These are phyloP conservation scores for Xenopus petersii DNA, from an alignment of 2,797 vertebrate genomes.

Conservation along the genomic window DNA sequence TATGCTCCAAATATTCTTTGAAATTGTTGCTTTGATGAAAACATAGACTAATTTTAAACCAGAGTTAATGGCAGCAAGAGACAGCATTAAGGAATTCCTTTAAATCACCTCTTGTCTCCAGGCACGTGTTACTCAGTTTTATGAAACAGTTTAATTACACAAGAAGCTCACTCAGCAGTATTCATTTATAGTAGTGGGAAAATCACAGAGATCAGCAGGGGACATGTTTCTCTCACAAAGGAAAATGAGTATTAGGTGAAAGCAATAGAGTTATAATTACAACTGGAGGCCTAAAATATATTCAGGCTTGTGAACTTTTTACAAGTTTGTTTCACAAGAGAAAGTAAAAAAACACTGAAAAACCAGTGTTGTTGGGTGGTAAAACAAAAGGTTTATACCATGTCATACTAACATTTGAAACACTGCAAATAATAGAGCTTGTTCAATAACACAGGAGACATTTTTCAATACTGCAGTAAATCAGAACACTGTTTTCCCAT, in stretches of 20 bases:
- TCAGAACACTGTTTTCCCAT: too few relatives aligned
- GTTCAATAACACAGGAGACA: too few relatives aligned
- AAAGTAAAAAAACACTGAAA: too few relatives aligned
- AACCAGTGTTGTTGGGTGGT: too few relatives aligned
- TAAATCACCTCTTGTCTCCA: constrained; percentile 47
- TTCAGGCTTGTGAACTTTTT: constrained; percentile 1
- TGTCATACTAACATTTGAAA: too few relatives aligned
- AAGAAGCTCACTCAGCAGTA: constrained; percentile 52
- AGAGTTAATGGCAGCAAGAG: constrained; percentile 33
- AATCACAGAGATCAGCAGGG: constrained; percentile 54
- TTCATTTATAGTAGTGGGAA: constrained; percentile 49
- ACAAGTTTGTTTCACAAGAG: too few relatives aligned
- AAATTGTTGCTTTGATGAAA: constrained; percentile 38
- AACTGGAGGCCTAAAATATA: constrained; percentile 39
- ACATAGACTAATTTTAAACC: constrained; percentile 14
- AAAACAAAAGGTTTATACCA: too few relatives aligned
- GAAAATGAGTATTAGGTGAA: constrained; percentile 31
- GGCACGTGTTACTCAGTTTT: constrained; percentile 51
- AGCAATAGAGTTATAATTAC: constrained; percentile 39
- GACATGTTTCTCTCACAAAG: constrained; percentile 30
- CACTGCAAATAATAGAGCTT: too few relatives aligned
- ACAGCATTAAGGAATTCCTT: constrained; percentile 30
- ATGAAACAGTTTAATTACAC: constrained; percentile 54
- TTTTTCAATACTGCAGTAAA: too few relatives aligned
- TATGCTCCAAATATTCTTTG: constrained; percentile 1